Evolutionary conservation across 1,140 invertebrate species (phyloP), one percentile per base, ranked within the genome.

Genomic region (Akabosia matsudoensis): DNA sequence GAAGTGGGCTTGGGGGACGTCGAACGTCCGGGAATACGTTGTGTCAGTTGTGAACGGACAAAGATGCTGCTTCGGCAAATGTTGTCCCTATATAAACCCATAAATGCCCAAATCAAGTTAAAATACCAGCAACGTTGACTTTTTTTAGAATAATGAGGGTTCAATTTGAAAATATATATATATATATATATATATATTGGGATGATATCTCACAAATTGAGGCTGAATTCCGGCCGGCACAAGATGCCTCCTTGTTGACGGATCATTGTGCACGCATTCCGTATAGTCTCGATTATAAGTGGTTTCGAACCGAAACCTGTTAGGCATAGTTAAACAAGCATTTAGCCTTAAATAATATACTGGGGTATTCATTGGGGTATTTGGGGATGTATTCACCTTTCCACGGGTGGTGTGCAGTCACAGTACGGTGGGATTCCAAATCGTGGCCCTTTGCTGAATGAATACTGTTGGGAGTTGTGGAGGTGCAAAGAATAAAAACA

Each of bases 11-110:
- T 81, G 78, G 0, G 76, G 61, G 52, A 78, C 75, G 64, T 81
- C 80, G 70, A 75, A 81, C 0, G 80, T 73, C 26, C 77, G n/a
- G 0, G 78, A 33, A 26, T 81, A 81, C 28, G 80, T 81, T 26
- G 78, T 75, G 13, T 81, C 78, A 13, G 74, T 81, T 14, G 76
- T 81, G 61, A 81, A 81, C 13, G 78, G 78, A 70, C 80, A 81
- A 0, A 79, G 31, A 22, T 73, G 73, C 30, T 81, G 76, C 0
- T 64, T 45, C 22, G 80, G 78, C 4, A 81, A 45, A n/a, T 67
- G n/a, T 2, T 24, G 28, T 70, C 70, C 70, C 70, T 72, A 28
- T 18, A 45, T 18, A 45, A 45, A 45, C 7, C n/a, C n/a, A n/a
- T n/a, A n/a, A n/a, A n/a, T n/a, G n/a, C n/a, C n/a, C n/a, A n/a